These are phyloP conservation scores for Venusia cambrica DNA, from an alignment of 2,888 invertebrate genomes.

Conservation along the genomic window DNA sequence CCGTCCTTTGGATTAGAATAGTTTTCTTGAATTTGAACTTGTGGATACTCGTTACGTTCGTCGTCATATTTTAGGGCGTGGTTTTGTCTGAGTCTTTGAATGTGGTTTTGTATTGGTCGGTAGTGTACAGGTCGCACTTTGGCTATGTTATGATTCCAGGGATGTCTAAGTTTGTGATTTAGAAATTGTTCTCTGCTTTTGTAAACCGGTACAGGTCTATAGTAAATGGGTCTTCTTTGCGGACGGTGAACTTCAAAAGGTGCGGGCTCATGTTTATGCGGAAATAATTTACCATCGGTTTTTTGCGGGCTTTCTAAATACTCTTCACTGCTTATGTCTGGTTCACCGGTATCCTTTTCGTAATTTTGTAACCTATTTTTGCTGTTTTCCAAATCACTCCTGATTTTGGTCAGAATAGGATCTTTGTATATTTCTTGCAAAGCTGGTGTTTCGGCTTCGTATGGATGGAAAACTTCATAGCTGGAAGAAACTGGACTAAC, in stretches of 20 bases:
- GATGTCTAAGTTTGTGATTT: slow-evolving; percentile 65
- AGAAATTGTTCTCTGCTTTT: slow-evolving; percentile 50
- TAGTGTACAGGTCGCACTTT: slow-evolving; percentile 70
- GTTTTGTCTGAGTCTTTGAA: slow-evolving; percentile 60
- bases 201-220: slow-evolving; percentile 41
- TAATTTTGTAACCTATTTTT: slow-evolving; percentile 56
- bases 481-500: slow-evolving; percentile 49
- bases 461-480: slow-evolving; percentile 70
- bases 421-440: slow-evolving; percentile 61
- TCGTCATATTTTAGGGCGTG: slow-evolving; percentile 70
- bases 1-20: slow-evolving; percentile 69
- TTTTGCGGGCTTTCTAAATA: slow-evolving; percentile 61
- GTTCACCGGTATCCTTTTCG: slow-evolving; percentile 57
- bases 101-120: slow-evolving; percentile 62
- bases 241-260: slow-evolving; percentile 64
- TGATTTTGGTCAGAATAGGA: slow-evolving; percentile 58
- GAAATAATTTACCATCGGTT: slow-evolving; percentile 56
- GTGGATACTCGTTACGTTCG: slow-evolving; percentile 73
- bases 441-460: slow-evolving; percentile 61
- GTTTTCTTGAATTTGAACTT: slow-evolving; percentile 44
- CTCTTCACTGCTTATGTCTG: slow-evolving; percentile 55
- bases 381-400: slow-evolving; percentile 52
- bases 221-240: slow-evolving; percentile 63
- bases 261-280: slow-evolving; percentile 57
- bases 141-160: slow-evolving; percentile 63